Evolutionary conservation across 2,113 vertebrate genomes (phyloP).

Genomic region (Motacilla tschutschensis): DNA sequence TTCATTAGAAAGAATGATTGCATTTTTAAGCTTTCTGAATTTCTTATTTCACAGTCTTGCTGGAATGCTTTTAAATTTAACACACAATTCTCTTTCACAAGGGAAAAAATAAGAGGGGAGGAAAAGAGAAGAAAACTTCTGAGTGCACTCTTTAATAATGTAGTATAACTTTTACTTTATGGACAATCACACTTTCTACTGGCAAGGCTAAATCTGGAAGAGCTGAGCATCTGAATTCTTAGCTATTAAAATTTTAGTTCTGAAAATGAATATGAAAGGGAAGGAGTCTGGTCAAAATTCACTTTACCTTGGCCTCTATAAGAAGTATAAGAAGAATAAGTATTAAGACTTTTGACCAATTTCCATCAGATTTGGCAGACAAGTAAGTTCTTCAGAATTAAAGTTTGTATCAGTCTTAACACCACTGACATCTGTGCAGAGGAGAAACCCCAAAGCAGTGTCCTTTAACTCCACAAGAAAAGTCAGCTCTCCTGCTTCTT

Average conservation of each 20-base stretch:
- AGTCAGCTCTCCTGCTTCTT: background rate
- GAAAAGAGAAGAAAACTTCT: background rate
- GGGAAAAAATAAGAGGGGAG: rapidly evolving
- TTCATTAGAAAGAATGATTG: constrained; percentile 51
- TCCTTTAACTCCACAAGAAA: background rate
- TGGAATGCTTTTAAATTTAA: constrained; percentile 17
- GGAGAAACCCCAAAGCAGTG: background rate
- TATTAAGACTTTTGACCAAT: background rate
- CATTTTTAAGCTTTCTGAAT: constrained; percentile 29
- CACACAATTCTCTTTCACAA: background rate
- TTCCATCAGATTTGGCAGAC: background rate
- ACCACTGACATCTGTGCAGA: background rate
- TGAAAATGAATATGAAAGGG: background rate
- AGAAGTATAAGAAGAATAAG: background rate
- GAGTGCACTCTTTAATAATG: background rate
- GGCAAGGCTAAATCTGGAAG: background rate
- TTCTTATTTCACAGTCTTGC: constrained; percentile 4
- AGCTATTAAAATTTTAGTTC: background rate
- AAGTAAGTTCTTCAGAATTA: background rate
- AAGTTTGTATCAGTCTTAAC: background rate
- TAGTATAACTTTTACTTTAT: background rate
- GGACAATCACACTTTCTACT: background rate
- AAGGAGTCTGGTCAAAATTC: background rate
- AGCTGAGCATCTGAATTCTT: background rate
- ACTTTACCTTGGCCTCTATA: background rate